Evolutionary conservation across 2,797 vertebrate species (phyloP).

Genomic region (Acrossocheilus fasciatus): DNA sequence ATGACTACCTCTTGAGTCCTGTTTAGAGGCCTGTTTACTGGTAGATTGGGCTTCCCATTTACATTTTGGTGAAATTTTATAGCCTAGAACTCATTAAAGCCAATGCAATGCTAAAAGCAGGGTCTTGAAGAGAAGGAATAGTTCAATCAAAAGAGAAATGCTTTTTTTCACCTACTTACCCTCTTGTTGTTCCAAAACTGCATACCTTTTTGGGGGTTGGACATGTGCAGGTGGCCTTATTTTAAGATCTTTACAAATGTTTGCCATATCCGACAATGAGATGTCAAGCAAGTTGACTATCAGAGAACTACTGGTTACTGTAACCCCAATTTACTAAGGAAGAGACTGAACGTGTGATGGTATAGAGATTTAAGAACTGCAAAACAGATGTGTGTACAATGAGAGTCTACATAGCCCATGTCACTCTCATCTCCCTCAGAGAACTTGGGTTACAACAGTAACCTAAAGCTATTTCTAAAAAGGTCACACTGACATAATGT

Average conservation of each 20-base stretch:
- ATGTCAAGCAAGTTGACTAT: neutral
- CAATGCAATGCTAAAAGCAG: neutral
- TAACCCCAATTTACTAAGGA: neutral
- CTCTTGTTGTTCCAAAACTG: neutral
- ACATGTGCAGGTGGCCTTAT: neutral
- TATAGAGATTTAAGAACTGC: neutral
- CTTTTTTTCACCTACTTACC: neutral
- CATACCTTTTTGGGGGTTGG: neutral
- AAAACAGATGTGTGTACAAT: neutral
- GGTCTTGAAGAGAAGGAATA: neutral
- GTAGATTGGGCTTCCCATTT: neutral
- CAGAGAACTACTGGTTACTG: neutral
- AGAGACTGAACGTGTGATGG: neutral
- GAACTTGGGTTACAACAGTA: constrained; percentile 11
- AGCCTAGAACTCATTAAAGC: constrained; percentile 1
- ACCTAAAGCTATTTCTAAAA: constrained; percentile 3
- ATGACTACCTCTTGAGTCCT: neutral
- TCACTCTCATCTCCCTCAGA: neutral
- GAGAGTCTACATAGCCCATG: neutral
- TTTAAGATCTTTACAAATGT: neutral
- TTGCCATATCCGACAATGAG: neutral
- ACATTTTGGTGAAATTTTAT: neutral
- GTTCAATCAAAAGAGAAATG: neutral
- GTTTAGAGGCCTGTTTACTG: neutral
- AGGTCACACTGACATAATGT: neutral